Evolutionary conservation across 30 jellyfish, hydroid and myxozoan genomes (phyloP).

Genomic region (Chironex yamaguchii): DNA sequence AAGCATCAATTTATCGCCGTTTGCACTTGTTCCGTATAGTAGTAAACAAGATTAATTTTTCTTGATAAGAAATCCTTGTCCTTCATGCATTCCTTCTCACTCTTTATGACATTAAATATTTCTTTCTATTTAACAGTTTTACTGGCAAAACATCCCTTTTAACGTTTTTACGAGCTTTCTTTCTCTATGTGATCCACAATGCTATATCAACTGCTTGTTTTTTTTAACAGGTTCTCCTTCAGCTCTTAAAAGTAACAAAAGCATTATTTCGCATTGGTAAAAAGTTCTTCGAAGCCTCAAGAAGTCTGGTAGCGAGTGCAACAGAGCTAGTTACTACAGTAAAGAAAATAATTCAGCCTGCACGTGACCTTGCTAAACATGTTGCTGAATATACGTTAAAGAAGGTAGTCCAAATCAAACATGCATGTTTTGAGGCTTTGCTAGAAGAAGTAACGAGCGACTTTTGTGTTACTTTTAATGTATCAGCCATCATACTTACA

Average conservation of each 20-base stretch:
- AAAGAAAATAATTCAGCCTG: slow-evolving; percentile 46
- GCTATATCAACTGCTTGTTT: background rate
- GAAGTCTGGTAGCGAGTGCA: slow-evolving; percentile 53
- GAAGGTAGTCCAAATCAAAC: slow-evolving; percentile 62
- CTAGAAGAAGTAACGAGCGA: slow-evolving; percentile 60
- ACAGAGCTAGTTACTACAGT: slow-evolving; percentile 43
- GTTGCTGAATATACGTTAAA: slow-evolving; percentile 59
- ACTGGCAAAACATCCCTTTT: too few relatives aligned
- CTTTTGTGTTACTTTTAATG: slow-evolving; percentile 60
- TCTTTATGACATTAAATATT: too few relatives aligned
- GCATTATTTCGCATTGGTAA: slow-evolving; percentile 55
- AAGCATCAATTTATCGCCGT: too few relatives aligned
- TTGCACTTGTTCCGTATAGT: too few relatives aligned
- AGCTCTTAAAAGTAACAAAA: slow-evolving; percentile 39
- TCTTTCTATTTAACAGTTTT: too few relatives aligned
- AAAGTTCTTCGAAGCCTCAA: slow-evolving; percentile 51
- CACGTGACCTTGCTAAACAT: slow-evolving; percentile 62
- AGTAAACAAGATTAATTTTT: too few relatives aligned
- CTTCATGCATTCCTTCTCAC: too few relatives aligned
- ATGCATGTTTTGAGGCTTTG: slow-evolving; percentile 67
- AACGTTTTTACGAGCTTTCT: too few relatives aligned
- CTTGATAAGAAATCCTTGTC: too few relatives aligned
- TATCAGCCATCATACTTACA: slow-evolving; percentile 60
- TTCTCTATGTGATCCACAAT: too few relatives aligned
- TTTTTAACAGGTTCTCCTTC: slow-evolving; percentile 40